A percentile compares a stretch with the other conserved stretches of the same genome.
phyloP scores from a whole-genome alignment of 2,113 vertebrate genomes.

The Lonchura striata region DNA sequence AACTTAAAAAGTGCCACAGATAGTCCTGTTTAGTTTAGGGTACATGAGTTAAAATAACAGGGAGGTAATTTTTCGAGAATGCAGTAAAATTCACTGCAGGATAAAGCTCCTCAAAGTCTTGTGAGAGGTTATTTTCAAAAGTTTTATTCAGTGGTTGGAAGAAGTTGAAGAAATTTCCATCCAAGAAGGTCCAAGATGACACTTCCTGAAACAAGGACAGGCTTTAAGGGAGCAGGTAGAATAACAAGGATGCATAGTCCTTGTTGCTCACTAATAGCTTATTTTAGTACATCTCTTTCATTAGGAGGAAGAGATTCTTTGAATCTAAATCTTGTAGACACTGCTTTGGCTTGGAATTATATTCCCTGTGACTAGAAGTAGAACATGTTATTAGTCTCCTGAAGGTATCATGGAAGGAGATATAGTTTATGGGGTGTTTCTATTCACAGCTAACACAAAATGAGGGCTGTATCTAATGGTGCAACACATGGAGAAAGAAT shows the following conservation, averaged over 20 bases:
- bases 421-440: not conserved
- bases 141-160: not conserved
- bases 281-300: slow-evolving; percentile 21
- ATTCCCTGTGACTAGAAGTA: not conserved
- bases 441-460: not conserved
- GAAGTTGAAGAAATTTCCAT: not conserved
- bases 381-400: not conserved
- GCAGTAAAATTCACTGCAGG: not conserved
- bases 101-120: not conserved
- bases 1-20: not conserved
- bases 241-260: not conserved
- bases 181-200: not conserved
- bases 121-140: not conserved
- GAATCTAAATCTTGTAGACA: not conserved
- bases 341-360: not conserved
- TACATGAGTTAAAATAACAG: not conserved
- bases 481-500: not conserved
- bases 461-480: not conserved
- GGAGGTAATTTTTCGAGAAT: not conserved
- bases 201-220: not conserved
- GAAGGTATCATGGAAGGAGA: not conserved
- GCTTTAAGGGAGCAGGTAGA: not conserved
- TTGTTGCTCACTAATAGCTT: not conserved
- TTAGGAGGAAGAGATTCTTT: not conserved
- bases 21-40: not conserved